Evolutionary conservation across 2,113 vertebrate species (phyloP).

Genomic region (human): DNA sequence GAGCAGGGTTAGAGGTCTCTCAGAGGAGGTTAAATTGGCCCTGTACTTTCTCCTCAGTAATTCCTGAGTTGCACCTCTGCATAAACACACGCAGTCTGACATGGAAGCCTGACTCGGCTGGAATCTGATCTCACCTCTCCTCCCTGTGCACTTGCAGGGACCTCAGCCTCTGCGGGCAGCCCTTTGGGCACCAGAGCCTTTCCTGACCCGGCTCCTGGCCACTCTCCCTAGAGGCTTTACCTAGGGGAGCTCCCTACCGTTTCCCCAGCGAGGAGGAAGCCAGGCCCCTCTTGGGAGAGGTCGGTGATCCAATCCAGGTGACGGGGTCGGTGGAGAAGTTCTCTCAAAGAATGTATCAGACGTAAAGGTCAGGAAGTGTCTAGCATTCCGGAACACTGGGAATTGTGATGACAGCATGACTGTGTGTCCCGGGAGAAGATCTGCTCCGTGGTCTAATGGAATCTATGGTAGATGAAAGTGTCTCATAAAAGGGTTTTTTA

Average conservation of each 20-base stretch:
- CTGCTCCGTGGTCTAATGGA: neutral
- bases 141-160: fast-evolving
- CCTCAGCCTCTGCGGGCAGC: fast-evolving
- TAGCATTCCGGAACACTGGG: neutral
- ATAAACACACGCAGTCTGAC: fast-evolving
- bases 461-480: neutral
- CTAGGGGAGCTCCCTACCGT: fast-evolving
- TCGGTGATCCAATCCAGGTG: fast-evolving
- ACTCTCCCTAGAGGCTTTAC: too few species aligned
- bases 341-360: neutral
- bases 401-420: fast-evolving
- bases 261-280: fast-evolving
- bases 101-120: too few species aligned
- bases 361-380: too few species aligned
- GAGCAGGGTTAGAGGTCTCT: too few species aligned
- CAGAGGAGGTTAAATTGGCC: too few species aligned
- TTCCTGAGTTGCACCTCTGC: fast-evolving
- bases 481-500: neutral
- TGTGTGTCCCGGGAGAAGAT: neutral
- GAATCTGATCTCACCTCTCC: neutral
- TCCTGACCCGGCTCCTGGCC: neutral
- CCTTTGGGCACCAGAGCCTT: neutral
- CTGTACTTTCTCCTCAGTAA: fast-evolving
- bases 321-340: fast-evolving
- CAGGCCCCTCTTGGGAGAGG: neutral